Conservation (phyloP, 2,797 vertebrate genomes). For the Pangasius sanitwongsei region DNA sequence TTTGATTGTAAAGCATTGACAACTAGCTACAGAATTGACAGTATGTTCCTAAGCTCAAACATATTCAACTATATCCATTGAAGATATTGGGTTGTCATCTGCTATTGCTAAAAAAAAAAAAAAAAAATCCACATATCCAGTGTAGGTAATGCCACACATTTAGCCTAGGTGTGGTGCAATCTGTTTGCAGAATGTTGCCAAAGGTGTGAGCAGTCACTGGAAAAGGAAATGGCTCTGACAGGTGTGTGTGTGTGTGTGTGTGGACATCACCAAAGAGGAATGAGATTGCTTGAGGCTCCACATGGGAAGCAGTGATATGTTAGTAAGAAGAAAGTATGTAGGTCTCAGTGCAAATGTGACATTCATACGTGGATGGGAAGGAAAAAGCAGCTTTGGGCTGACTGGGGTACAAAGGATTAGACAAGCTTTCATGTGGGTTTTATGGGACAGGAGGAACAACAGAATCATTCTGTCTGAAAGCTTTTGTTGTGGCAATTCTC, state of each 20-base stretch:
- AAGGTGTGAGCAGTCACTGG: conserved; percentile 62
- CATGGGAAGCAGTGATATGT: not conserved
- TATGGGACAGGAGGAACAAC: conserved; percentile 8
- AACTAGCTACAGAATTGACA: not conserved
- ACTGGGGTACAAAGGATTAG: conserved; percentile 7
- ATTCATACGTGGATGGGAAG: not conserved
- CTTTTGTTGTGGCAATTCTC: conserved; percentile 25
- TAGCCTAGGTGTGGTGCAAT: conserved; percentile 10
- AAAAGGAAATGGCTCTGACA: conserved; percentile 60
- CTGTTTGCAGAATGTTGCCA: conserved; percentile 49
- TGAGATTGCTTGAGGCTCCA: not conserved
- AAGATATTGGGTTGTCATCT: conserved; percentile 22
- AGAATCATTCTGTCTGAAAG: conserved; percentile 26
- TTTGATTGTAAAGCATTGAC: not conserved
- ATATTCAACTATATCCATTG: not conserved
- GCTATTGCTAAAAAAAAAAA: not conserved
- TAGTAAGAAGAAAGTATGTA: not conserved
- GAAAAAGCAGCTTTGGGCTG: not conserved
- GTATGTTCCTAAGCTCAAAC: not conserved
- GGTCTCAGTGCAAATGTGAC: not conserved
- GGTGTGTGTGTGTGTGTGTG: conserved; percentile 48
- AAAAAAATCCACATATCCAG: conserved; percentile 16
- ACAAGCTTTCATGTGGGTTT: conserved; percentile 36
- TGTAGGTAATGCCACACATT: conserved; percentile 35
- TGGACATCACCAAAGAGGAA: not conserved